Percentiles rank a stretch among this genome's conserved stretches.
phyloP scores from a whole-genome alignment of 2,888 invertebrate genomes.

The Prosopocoilus inquinatus region DNA sequence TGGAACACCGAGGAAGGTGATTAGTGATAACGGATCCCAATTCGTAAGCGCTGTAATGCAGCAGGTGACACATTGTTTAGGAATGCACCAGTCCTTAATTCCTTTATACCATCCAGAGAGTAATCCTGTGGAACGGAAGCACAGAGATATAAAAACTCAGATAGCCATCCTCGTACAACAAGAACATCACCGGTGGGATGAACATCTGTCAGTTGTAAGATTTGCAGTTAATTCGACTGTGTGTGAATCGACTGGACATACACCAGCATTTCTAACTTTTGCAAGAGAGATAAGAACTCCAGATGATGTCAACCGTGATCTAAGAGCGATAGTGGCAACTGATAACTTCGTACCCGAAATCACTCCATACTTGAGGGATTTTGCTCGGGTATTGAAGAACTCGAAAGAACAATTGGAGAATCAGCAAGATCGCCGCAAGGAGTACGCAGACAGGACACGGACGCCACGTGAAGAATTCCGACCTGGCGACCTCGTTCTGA shows the following conservation, averaged over 20 bases:
- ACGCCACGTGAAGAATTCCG: neutral
- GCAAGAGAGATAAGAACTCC: constrained; percentile 33
- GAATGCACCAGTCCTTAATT: constrained; percentile 17
- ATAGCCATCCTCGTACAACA: constrained; percentile 29
- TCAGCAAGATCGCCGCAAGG: constrained; percentile 10
- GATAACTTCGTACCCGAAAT: constrained; percentile 20
- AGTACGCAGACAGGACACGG: neutral
- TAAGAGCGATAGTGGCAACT: constrained; percentile 12
- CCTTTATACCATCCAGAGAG: constrained; percentile 41
- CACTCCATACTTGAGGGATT: constrained; percentile 1
- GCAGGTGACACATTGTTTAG: constrained; percentile 22
- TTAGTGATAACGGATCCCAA: constrained; percentile 43
- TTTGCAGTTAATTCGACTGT: constrained; percentile 32
- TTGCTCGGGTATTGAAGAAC: neutral
- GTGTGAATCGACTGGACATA: constrained; percentile 24
- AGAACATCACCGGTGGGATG: constrained; percentile 32
- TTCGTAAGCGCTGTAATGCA: too few species aligned
- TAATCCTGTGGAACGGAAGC: constrained; percentile 39
- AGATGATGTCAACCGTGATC: constrained; percentile 16
- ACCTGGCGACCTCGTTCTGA: neutral
- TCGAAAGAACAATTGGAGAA: constrained; percentile 4
- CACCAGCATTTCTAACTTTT: too few species aligned
- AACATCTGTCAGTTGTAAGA: constrained; percentile 27
- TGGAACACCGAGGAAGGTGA: constrained; percentile 37
- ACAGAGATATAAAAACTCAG: constrained; percentile 35